Evolutionary conservation across 2,113 vertebrate genomes (phyloP), one percentile per base, ranked within the genome.

Genomic region (Boulengeromyrus knoepffleri): DNA sequence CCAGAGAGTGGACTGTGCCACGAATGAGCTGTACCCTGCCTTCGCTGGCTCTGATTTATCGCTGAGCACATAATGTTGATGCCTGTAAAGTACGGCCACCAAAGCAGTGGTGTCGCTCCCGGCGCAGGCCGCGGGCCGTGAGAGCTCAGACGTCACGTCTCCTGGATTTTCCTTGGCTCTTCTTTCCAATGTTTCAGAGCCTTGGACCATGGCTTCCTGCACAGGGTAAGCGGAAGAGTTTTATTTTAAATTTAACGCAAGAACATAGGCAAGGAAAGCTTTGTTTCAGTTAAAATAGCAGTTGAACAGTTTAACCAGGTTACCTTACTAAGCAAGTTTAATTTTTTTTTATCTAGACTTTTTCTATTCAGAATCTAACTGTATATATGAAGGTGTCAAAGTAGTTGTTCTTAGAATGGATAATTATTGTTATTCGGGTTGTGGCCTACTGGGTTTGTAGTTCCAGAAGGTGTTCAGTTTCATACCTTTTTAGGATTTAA

Each of bases 181-280:
- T 7, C 92, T 92, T 91, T 95, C 95, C 94, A 95, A 96, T 96
- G 96, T 94, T 95, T 96, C 94, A 93, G 91, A 94, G 94, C 93
- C 94, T 91, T 93, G 92, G 94, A 93, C 94, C 94, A 96, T 96
- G 95, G 95, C 95, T 95, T 95, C 95, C 94, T 95, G 95, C 94
- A 93, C 95, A 95, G 96, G 95, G 96, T 96, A 96, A 96, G 95
- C 93, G 91, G 91, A 47, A 93, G 85, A 88, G 88, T 83, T 83
- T 89, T 89, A 53, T 92, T 87, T 90, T 93, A 92, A 53, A 88
- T 80, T 39, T 19, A 19, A 85, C 21, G 1, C 39, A 5, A 47
- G 45, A 27, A 36, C n/a, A 74, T 3, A 17, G 15, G 13, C 36
- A 19, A 19, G 74, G n/a, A n/a, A n/a, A 85, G 42, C 3, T 42